A percentile compares a stretch with the other conserved stretches of the same genome.
phyloP scores from a whole-genome alignment of 2,797 vertebrate genomes.

The Ctenochaetus hawaiiensis region DNA sequence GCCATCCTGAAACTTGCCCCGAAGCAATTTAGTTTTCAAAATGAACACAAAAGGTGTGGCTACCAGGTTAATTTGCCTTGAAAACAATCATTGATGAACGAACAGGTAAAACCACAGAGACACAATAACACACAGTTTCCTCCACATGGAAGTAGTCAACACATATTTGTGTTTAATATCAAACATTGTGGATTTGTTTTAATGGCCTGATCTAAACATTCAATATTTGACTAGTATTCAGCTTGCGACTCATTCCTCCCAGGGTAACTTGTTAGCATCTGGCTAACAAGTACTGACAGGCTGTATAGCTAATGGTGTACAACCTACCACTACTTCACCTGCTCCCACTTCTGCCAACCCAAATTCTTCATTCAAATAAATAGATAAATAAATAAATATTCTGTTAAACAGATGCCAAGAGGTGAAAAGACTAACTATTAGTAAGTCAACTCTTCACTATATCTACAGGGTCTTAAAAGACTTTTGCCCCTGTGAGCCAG shows the following conservation, averaged over 20 bases:
- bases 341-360: not conserved
- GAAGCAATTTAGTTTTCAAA: not conserved
- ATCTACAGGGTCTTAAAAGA: too few relatives aligned
- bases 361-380: not conserved
- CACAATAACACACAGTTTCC: slow-evolving; percentile 7
- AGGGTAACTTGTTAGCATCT: not conserved
- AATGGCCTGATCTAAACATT: not conserved
- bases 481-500: slow-evolving; percentile 7
- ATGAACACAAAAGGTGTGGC: slow-evolving; percentile 16
- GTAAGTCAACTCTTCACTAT: too few relatives aligned
- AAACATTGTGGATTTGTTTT: not conserved
- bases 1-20: slow-evolving; percentile 3
- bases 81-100: not conserved
- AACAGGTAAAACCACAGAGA: slow-evolving; percentile 3
- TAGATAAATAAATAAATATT: too few relatives aligned
- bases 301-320: not conserved
- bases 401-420: too few relatives aligned
- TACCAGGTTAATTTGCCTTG: not conserved
- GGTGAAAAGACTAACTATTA: not conserved
- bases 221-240: not conserved
- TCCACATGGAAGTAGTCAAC: not conserved
- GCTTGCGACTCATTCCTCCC: too few relatives aligned
- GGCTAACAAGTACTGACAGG: not conserved
- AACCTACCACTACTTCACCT: not conserved
- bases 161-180: not conserved